Evolutionary conservation across 2,113 vertebrate genomes (phyloP).

Genomic region (Falco punctatus): DNA sequence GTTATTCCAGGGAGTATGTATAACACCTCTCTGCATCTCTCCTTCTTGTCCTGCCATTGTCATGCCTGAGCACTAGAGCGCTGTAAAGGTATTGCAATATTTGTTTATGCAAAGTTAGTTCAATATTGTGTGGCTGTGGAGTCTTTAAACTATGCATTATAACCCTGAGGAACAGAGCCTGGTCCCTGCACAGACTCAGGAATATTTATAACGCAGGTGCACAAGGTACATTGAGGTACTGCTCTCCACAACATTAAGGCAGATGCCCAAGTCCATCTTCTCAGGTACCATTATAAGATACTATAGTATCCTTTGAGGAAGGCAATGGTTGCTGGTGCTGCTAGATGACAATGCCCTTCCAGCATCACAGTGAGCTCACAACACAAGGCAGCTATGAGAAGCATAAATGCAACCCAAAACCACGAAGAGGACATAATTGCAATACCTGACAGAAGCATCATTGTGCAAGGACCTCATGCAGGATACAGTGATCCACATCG

Average conservation of each 20-base stretch:
- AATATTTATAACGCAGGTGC: not conserved
- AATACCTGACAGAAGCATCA: not conserved
- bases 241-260: not conserved
- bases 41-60: not conserved
- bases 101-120: not conserved
- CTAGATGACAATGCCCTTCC: not conserved
- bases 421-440: not conserved
- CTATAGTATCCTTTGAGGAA: not conserved
- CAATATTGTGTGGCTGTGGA: not conserved
- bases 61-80: not conserved
- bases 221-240: not conserved
- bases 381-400: not conserved
- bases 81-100: not conserved
- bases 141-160: not conserved
- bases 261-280: rapidly evolving
- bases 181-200: not conserved
- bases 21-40: not conserved
- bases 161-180: not conserved
- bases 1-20: not conserved
- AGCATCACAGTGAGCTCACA: not conserved
- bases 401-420: not conserved
- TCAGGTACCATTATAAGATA: not conserved
- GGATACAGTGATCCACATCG: not conserved
- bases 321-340: not conserved
- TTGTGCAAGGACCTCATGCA: not conserved